These are phyloP conservation scores for Vireo griseus DNA, from an alignment of 2,797 vertebrate species.

Conservation along the genomic window DNA sequence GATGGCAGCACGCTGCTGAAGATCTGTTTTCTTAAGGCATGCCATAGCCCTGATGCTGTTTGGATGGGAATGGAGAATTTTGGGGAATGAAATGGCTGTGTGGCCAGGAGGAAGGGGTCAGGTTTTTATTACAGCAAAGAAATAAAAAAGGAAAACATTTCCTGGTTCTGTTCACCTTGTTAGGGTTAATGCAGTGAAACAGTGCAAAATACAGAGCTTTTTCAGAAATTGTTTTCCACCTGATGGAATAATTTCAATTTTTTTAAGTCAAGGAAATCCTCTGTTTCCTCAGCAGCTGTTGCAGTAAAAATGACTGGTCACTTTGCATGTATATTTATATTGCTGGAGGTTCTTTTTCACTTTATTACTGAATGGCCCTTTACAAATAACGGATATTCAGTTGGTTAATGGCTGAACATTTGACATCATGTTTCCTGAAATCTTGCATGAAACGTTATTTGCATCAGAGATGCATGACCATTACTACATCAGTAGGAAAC, in stretches of 20 bases:
- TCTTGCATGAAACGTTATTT: neutral
- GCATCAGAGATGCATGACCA: neutral
- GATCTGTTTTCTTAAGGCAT: neutral
- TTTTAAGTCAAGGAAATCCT: slow-evolving; percentile 49
- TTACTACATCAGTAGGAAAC: neutral
- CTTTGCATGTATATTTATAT: slow-evolving; percentile 28
- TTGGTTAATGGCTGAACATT: neutral
- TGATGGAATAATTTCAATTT: slow-evolving; percentile 5
- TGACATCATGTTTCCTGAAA: neutral
- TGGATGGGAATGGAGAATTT: neutral
- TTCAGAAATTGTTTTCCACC: neutral
- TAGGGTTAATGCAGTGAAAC: neutral
- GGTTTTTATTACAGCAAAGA: neutral
- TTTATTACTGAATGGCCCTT: neutral
- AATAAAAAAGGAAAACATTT: neutral
- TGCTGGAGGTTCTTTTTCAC: neutral
- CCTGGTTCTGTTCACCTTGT: neutral
- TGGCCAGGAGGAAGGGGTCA: neutral
- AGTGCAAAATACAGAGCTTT: neutral
- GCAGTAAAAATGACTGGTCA: neutral
- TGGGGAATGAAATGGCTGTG: neutral
- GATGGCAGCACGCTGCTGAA: neutral
- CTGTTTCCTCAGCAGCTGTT: slow-evolving; percentile 41
- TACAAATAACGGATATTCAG: neutral
- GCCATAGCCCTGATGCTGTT: neutral